A percentile compares a stretch with the other conserved stretches of the same genome.
phyloP scores from a whole-genome alignment of 2,888 invertebrate species.

The Syritta pipiens region DNA sequence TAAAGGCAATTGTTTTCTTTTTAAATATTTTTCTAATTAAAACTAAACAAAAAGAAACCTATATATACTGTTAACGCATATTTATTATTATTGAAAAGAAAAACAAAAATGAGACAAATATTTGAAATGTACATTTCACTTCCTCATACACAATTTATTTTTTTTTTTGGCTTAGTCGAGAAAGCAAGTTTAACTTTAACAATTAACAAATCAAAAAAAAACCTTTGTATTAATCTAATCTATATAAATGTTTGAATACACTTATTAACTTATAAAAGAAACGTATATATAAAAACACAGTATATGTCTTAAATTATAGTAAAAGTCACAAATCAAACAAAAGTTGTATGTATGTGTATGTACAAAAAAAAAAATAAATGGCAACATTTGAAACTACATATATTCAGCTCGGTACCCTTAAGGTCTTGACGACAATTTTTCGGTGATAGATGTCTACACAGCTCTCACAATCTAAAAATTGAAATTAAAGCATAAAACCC shows the following conservation, averaged over 20 bases:
- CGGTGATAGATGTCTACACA: too few relatives aligned
- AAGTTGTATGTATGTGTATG: too few relatives aligned
- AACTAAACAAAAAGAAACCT: slow-evolving; percentile 2
- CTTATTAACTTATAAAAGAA: slow-evolving; percentile 6
- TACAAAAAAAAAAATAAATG: too few relatives aligned
- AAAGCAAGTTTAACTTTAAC: slow-evolving; percentile 10
- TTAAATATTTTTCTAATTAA: slow-evolving; percentile 25
- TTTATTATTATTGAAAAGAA: slow-evolving; percentile 26
- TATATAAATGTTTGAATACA: slow-evolving; percentile 14
- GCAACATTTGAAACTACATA: too few relatives aligned
- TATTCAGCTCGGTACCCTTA: too few relatives aligned
- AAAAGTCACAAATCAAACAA: too few relatives aligned
- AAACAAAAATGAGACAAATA: slow-evolving; percentile 9
- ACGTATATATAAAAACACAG: slow-evolving; percentile 1
- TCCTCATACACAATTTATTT: slow-evolving; percentile 2
- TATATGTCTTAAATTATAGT: too few relatives aligned
- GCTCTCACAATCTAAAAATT: too few relatives aligned
- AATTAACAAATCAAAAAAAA: slow-evolving; percentile 21
- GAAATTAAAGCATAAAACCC: too few relatives aligned
- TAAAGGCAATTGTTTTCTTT: slow-evolving; percentile 9
- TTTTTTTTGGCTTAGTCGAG: slow-evolving; percentile 2
- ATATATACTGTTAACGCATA: slow-evolving; percentile 47
- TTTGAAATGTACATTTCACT: slow-evolving; percentile 45
- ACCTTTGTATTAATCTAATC: slow-evolving; percentile 36
- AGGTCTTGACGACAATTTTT: too few relatives aligned